phyloP scores from a whole-genome alignment of 1,140 invertebrate genomes.

The Monochamus saltuarius region DNA sequence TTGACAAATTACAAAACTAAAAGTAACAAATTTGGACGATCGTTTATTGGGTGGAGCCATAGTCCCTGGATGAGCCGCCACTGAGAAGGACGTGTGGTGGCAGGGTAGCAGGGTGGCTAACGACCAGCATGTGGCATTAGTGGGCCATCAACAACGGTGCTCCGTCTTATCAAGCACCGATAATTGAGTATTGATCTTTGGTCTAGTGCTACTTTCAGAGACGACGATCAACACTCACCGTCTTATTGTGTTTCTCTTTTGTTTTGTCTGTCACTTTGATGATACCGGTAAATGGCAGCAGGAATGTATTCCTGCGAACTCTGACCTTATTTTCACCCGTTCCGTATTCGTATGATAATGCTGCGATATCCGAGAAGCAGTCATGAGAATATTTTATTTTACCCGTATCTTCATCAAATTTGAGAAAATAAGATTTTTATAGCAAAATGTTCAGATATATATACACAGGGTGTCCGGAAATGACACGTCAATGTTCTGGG shows the following conservation, averaged over 20 bases:
- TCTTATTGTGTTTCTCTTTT: slow-evolving; percentile 21
- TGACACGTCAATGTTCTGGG: no score
- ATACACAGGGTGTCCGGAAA: no score
- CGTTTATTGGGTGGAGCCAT: no score
- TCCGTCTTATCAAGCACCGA: slow-evolving; percentile 40
- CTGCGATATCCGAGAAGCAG: no score
- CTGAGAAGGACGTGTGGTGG: slow-evolving; percentile 13
- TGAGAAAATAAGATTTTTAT: no score
- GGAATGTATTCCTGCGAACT: slow-evolving; percentile 2
- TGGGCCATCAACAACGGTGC: slow-evolving; percentile 36
- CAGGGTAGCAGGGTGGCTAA: slow-evolving; percentile 32
- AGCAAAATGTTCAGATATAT: no score
- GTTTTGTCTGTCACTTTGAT: slow-evolving; percentile 19
- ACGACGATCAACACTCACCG: slow-evolving; percentile 15
- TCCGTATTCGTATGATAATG: no score
- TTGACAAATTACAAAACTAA: no score
- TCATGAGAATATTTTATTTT: no score
- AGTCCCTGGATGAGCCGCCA: neutral
- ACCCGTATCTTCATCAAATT: no score
- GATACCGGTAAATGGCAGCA: slow-evolving; percentile 9
- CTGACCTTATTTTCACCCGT: neutral
- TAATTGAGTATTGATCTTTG: slow-evolving; percentile 45
- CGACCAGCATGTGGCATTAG: slow-evolving; percentile 42
- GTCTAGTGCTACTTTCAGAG: slow-evolving; percentile 37
- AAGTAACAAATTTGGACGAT: no score